Evolutionary conservation across 2,113 vertebrate genomes (phyloP).

Genomic region (Perccottus glenii): DNA sequence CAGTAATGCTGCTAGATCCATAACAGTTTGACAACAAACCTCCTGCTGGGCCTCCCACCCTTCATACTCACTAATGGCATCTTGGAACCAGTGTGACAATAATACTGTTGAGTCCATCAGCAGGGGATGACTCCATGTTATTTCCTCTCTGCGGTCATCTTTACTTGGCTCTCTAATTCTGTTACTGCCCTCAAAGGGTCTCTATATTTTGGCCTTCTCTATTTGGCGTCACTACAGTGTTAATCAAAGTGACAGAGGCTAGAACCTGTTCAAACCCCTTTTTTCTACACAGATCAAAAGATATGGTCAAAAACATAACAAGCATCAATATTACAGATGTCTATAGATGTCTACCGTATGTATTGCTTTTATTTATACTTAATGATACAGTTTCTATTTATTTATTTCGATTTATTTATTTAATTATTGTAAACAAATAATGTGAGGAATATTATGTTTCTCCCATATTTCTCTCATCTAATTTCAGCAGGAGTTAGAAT

Average conservation of each 20-base stretch:
- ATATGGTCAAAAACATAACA: too few relatives aligned
- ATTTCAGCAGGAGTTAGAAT: too few relatives aligned
- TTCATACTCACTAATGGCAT: constrained; percentile 19
- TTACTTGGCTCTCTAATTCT: constrained; percentile 8
- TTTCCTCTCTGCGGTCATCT: constrained; percentile 13
- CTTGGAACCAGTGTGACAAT: constrained; percentile 16
- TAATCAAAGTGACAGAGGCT: not conserved
- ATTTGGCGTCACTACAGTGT: not conserved
- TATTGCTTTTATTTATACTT: too few relatives aligned
- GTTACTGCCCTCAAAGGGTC: not conserved
- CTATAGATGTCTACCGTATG: too few relatives aligned
- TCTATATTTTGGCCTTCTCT: not conserved
- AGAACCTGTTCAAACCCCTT: not conserved
- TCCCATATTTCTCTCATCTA: too few relatives aligned
- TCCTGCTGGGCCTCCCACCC: constrained; percentile 24
- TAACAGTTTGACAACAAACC: not conserved
- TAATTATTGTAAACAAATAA: too few relatives aligned
- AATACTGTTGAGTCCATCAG: constrained; percentile 22
- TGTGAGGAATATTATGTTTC: too few relatives aligned
- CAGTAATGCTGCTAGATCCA: not conserved
- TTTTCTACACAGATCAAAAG: too few relatives aligned
- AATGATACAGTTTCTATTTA: not conserved
- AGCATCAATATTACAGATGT: too few relatives aligned
- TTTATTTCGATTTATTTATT: too few relatives aligned
- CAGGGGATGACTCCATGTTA: constrained; percentile 8